Evolutionary conservation across 2,797 vertebrate genomes (phyloP).

Genomic region (Falco novaeseelandiae): DNA sequence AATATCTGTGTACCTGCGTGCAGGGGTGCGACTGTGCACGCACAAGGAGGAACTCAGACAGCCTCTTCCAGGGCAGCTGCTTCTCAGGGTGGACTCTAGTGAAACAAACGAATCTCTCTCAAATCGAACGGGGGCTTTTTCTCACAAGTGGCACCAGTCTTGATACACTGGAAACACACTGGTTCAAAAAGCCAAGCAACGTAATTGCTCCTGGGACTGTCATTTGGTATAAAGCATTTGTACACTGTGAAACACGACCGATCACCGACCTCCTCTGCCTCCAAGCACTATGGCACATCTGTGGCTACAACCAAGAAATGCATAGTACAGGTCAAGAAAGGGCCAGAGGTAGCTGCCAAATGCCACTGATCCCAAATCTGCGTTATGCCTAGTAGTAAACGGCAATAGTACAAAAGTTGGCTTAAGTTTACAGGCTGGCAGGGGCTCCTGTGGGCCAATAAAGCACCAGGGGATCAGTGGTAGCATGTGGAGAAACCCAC

Average conservation of each 20-base stretch:
- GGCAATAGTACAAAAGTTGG: not conserved
- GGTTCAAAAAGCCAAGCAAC: not conserved
- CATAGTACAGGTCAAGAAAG: not conserved
- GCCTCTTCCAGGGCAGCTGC: not conserved
- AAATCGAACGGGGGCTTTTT: not conserved
- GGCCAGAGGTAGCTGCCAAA: not conserved
- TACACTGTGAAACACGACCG: accelerated
- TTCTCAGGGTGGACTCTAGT: not conserved
- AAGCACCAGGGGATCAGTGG: not conserved
- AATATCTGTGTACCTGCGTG: not conserved
- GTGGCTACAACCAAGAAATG: not conserved
- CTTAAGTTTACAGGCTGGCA: not conserved
- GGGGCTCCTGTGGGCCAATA: not conserved
- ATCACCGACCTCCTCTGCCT: not conserved
- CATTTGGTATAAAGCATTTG: not conserved
- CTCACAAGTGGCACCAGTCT: not conserved
- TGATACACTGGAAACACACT: not conserved
- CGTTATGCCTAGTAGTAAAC: not conserved
- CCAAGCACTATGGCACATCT: accelerated
- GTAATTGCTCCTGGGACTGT: not conserved
- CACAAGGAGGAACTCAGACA: not conserved
- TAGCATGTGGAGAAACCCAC: not conserved
- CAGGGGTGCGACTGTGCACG: accelerated
- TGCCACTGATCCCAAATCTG: not conserved
- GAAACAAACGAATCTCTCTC: not conserved